Conservation (phyloP, 2,113 vertebrate species). For the Notarius lentiginosus region DNA sequence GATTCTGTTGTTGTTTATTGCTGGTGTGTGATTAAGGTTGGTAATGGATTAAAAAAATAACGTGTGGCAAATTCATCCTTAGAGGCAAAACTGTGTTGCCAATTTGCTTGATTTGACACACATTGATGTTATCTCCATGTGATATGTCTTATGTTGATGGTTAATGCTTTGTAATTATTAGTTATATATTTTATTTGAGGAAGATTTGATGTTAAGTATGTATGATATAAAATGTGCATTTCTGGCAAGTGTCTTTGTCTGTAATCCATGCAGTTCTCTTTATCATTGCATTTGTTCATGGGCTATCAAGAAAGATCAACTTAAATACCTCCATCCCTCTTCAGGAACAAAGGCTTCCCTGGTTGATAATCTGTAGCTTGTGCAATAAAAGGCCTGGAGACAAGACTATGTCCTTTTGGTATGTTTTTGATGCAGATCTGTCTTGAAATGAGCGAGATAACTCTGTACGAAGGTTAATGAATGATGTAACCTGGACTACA, state of each 20-base stretch:
- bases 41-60: not conserved
- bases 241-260: constrained; percentile 13
- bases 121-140: not conserved
- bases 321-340: constrained; percentile 74
- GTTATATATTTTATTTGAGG: not conserved
- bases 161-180: not conserved
- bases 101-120: not conserved
- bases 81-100: not conserved
- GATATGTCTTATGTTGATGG: not conserved
- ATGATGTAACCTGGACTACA: not conserved
- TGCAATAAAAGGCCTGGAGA: constrained; percentile 59
- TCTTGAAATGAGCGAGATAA: constrained; percentile 40
- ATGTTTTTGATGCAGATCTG: constrained; percentile 52
- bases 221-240: not conserved
- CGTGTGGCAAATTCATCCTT: not conserved
- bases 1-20: not conserved
- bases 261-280: constrained; percentile 28
- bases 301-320: constrained; percentile 69
- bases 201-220: not conserved
- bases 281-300: constrained; percentile 47
- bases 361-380: constrained; percentile 69
- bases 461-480: constrained; percentile 31
- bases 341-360: constrained; percentile 68
- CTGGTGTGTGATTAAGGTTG: not conserved
- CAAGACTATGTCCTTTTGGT: constrained; percentile 22